Conservation (phyloP, 92 coral and sea anemone species). For the Bergia puertoricense region DNA sequence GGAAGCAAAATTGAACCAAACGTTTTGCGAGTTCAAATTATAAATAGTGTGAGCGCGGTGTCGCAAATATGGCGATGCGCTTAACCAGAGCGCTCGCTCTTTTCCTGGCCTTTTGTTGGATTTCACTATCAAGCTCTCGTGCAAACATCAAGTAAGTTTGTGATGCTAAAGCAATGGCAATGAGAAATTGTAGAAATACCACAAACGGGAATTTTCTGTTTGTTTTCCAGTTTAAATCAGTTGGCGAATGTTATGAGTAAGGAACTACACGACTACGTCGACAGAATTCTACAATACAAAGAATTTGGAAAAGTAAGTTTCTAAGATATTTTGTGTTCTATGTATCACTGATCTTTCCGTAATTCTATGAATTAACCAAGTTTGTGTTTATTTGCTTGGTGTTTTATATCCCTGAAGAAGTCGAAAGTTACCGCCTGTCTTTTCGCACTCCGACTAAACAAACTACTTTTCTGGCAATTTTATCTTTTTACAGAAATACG, state of each 20-base stretch:
- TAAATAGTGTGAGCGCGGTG: slow-evolving; percentile 44
- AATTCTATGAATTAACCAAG: slow-evolving; percentile 33
- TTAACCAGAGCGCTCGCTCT: slow-evolving; percentile 66
- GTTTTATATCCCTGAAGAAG: slow-evolving; percentile 48
- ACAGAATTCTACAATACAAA: slow-evolving; percentile 46
- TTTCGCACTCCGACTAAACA: slow-evolving; percentile 40
- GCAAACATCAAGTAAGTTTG: slow-evolving; percentile 31
- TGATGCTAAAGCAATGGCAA: slow-evolving; percentile 6
- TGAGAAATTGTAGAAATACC: slow-evolving; percentile 14
- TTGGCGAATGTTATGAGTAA: slow-evolving; percentile 54
- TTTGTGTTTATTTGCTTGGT: slow-evolving; percentile 44
- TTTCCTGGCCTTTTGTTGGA: slow-evolving; percentile 58
- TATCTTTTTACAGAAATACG: slow-evolving; percentile 59
- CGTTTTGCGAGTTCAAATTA: slow-evolving; percentile 59
- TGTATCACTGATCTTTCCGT: slow-evolving; percentile 33
- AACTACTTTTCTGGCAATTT: slow-evolving; percentile 12
- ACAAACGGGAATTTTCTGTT: slow-evolving; percentile 56
- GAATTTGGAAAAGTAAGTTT: slow-evolving; percentile 60
- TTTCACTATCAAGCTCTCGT: slow-evolving; percentile 25
- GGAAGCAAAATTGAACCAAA: slow-evolving; percentile 26
- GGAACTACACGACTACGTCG: slow-evolving; percentile 33
- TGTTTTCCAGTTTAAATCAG: slow-evolving; percentile 52
- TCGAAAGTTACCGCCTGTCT: slow-evolving; percentile 52
- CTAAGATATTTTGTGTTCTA: slow-evolving; percentile 30
- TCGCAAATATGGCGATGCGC: slow-evolving; percentile 55